These are phyloP conservation scores for Smithornis capensis DNA, from an alignment of 2,113 vertebrate genomes.

Conservation along the genomic window DNA sequence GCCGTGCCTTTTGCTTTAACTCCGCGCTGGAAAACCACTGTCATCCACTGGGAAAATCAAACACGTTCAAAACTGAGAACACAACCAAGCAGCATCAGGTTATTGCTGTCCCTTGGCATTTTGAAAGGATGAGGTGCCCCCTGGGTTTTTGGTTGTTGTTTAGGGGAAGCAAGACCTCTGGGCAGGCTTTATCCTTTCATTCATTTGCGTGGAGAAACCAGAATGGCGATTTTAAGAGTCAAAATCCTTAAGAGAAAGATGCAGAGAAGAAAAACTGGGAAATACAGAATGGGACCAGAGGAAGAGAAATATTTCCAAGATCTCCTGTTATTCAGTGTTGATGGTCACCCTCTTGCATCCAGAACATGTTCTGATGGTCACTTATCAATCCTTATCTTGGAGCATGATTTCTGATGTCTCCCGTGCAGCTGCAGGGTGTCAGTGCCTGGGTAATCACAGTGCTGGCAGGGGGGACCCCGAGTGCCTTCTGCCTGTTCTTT, in stretches of 20 bases:
- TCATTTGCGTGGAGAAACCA: background rate
- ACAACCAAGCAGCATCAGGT: background rate
- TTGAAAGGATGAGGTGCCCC: background rate
- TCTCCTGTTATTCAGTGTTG: background rate
- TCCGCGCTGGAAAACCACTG: background rate
- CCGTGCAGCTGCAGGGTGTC: background rate
- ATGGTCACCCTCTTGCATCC: background rate
- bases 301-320: background rate
- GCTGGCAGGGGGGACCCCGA: background rate
- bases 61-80: background rate
- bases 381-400: background rate
- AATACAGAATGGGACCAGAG: background rate
- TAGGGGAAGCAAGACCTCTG: background rate
- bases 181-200: background rate
- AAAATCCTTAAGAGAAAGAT: background rate
- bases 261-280: background rate
- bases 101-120: background rate
- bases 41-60: background rate
- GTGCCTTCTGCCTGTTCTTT: background rate
- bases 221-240: background rate
- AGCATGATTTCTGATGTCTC: background rate
- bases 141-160: background rate
- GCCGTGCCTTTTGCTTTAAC: background rate
- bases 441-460: slow-evolving; percentile 22
- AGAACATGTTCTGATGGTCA: background rate